Base-by-base conservation (phyloP, 2,113 vertebrate species). In the Entelurus aequoreus region DNA sequence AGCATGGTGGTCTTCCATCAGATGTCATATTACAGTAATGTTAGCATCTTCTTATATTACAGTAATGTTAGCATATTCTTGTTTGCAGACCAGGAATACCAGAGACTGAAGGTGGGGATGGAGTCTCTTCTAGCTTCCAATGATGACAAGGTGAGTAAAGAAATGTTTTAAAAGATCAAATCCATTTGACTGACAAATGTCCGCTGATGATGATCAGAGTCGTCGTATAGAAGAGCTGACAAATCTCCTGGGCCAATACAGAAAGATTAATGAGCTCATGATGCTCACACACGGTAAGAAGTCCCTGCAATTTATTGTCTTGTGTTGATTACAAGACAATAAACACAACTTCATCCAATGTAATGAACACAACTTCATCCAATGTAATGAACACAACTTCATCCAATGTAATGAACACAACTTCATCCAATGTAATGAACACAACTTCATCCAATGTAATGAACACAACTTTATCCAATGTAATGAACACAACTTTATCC, bases 211-310 rank as follows among this genome's bases (percentile, higher is more conserved):
- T 5, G 2, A 4, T 73, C 82, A 99, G 97, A 94, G 96, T 66
- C 93, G 88, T 1, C 93, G 94, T 36, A 98, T 98, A 79, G 93
- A 98, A 66, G 94, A 99, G 76, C 83, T 99, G 56, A 95, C 88
- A 0, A 42, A 90, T 0, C 79, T 98, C 13, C 78, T 99, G 1
- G 84, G 88, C 63, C 94, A 96, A 62, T 96, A 93, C 84, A 91
- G 92, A 57, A 92, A 90, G 54, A 84, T 93, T 59, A 94, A 92
- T 73, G 95, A 95, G 5, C 72, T 83, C 6, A 71, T 86, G 76
- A 71, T 78, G 0, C 71, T 89, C 16, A 74, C 86, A 6, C 89
- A 88, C 57, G 87, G 90, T 92, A 59, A 60, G 10, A 8, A 16
- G 14, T 3, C 1, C 28, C 38, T 42, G 40, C 4, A 19, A 5